A percentile compares a stretch with the other conserved stretches of the same genome.
Conservation (phyloP, 2,113 vertebrate genomes). For the Scomber japonicus region DNA sequence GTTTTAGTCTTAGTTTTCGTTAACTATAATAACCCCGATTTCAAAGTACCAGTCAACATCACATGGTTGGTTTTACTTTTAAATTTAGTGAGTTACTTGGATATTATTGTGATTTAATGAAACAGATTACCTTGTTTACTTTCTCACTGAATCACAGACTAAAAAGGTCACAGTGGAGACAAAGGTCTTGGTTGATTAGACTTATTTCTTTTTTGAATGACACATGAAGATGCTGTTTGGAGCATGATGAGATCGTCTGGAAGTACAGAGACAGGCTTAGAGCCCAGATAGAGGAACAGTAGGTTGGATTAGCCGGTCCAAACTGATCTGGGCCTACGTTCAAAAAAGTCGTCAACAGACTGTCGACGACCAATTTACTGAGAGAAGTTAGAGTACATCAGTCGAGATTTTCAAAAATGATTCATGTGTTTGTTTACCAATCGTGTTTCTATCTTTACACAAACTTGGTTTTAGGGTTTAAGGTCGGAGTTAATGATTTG, state of each 20-base stretch:
- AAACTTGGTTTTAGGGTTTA: neutral
- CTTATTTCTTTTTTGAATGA: neutral
- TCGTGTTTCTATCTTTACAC: neutral
- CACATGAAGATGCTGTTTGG: constrained; percentile 22
- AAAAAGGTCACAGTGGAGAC: constrained; percentile 8
- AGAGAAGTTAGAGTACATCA: neutral
- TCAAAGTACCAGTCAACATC: neutral
- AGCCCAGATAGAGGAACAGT: constrained; percentile 15
- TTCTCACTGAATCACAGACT: neutral
- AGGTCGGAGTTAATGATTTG: neutral
- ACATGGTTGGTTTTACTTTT: neutral
- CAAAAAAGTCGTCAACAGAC: constrained; percentile 34
- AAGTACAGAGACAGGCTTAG: constrained; percentile 9
- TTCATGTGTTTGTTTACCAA: neutral
- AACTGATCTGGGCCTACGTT: constrained; percentile 25
- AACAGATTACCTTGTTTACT: neutral
- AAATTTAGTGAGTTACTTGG: neutral
- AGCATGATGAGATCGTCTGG: constrained; percentile 27
- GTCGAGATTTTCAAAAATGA: neutral
- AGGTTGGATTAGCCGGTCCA: constrained; percentile 11
- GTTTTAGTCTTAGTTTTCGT: too few species aligned
- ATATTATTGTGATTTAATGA: neutral
- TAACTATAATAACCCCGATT: too few species aligned
- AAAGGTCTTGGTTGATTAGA: neutral
- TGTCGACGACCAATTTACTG: constrained; percentile 24